A percentile compares a stretch with the other conserved stretches of the same genome.
These are phyloP conservation scores for Falco naumanni DNA, from an alignment of 2,797 vertebrate genomes.

Conservation along the genomic window DNA sequence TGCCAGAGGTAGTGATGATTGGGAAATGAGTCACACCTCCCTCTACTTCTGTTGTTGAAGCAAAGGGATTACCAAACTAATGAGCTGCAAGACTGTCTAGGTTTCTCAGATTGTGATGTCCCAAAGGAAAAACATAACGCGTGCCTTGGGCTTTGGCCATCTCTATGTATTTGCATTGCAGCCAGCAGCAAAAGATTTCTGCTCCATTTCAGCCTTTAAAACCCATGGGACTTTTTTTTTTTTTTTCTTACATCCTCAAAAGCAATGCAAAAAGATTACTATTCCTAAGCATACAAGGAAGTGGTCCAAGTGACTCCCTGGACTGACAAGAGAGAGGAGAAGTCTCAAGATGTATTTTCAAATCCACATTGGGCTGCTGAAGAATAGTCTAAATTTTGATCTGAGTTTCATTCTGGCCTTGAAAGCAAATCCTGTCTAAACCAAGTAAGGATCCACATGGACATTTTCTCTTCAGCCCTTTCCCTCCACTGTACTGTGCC, in stretches of 20 bases:
- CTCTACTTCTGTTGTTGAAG: conserved; percentile 2
- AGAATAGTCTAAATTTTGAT: neutral
- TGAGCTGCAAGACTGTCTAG: neutral
- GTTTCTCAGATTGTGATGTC: conserved; percentile 9
- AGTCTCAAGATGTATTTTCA: neutral
- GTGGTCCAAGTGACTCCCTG: neutral
- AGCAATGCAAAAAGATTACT: neutral
- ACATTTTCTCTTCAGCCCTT: neutral
- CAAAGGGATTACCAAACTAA: conserved; percentile 14
- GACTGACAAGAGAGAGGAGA: neutral
- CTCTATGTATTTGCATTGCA: neutral
- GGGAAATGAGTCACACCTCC: conserved; percentile 35
- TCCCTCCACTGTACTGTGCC: neutral
- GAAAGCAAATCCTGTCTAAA: conserved; percentile 2
- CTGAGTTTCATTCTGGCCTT: neutral
- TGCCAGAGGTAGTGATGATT: neutral
- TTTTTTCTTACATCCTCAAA: neutral
- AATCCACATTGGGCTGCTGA: neutral
- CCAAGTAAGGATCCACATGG: neutral
- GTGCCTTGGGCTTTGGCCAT: neutral
- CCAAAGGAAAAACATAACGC: neutral
- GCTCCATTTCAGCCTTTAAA: conserved; percentile 27
- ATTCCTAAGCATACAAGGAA: neutral
- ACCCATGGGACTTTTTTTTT: neutral
- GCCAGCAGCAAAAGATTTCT: conserved; percentile 32